Evolutionary conservation across 2,113 vertebrate genomes (phyloP).

Genomic region (Chroicocephalus ridibundus): DNA sequence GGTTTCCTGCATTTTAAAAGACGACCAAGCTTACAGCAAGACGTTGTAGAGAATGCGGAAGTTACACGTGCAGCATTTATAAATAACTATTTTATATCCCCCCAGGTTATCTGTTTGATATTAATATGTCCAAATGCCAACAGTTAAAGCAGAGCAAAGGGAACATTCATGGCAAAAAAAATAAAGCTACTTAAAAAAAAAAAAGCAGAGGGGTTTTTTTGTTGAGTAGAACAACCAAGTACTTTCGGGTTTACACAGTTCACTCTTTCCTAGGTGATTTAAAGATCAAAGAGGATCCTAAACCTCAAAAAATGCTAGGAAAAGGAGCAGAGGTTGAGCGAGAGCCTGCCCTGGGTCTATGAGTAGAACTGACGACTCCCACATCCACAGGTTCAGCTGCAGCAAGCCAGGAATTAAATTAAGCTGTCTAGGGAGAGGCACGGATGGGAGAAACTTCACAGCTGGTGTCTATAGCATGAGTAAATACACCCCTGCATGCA

Average conservation of each 20-base stretch:
- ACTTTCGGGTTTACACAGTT: neutral
- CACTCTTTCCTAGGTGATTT: neutral
- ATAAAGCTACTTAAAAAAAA: neutral
- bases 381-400: neutral
- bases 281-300: slow-evolving; percentile 4
- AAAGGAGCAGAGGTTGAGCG: neutral
- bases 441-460: slow-evolving; percentile 28
- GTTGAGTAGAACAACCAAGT: neutral
- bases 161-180: neutral
- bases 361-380: neutral
- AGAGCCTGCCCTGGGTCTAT: neutral
- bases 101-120: neutral
- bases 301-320: neutral
- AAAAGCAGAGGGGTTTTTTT: neutral
- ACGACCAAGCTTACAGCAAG: neutral
- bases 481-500: neutral
- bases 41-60: neutral
- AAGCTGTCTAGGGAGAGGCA: slow-evolving; percentile 1
- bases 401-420: slow-evolving; percentile 33
- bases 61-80: neutral
- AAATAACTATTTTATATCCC: neutral
- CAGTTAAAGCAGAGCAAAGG: neutral
- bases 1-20: neutral
- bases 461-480: neutral
- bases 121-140: neutral